Evolutionary conservation across 2,888 invertebrate genomes (phyloP).

Genomic region (Mesorhabditis spiculigera): DNA sequence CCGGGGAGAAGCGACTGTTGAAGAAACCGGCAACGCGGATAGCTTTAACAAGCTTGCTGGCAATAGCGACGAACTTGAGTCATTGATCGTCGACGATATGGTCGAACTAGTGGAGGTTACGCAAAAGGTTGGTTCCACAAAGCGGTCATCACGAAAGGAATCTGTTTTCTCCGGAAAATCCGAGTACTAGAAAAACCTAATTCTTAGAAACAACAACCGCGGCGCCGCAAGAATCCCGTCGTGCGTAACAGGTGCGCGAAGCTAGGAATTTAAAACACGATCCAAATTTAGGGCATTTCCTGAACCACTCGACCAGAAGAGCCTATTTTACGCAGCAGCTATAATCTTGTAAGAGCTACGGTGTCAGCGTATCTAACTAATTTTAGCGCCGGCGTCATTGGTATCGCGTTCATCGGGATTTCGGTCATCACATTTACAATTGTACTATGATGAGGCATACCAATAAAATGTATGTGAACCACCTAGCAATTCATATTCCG

Average conservation of each 20-base stretch:
- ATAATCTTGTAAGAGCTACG: not conserved
- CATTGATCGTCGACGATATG: not conserved
- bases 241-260: not conserved
- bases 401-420: not conserved
- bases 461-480: no score
- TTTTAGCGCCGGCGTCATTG: conserved; percentile 3
- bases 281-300: not conserved
- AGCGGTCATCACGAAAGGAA: no score
- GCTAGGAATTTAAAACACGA: not conserved
- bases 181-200: no score
- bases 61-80: not conserved
- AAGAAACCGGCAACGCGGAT: not conserved
- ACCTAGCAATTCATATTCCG: no score
- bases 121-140: not conserved
- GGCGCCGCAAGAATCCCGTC: not conserved
- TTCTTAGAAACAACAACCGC: not conserved
- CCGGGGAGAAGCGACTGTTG: no score
- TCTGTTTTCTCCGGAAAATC: no score
- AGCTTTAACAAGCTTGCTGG: not conserved
- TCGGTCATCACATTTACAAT: not conserved
- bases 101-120: conserved; percentile 5
- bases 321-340: not conserved
- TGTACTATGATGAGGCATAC: no score
- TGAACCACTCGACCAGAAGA: conserved; percentile 6
- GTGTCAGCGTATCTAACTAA: not conserved